Percentiles rank a stretch among this genome's conserved stretches.
Conservation (phyloP, 2,888 invertebrate species). For the Drosophila mayaguana region DNA sequence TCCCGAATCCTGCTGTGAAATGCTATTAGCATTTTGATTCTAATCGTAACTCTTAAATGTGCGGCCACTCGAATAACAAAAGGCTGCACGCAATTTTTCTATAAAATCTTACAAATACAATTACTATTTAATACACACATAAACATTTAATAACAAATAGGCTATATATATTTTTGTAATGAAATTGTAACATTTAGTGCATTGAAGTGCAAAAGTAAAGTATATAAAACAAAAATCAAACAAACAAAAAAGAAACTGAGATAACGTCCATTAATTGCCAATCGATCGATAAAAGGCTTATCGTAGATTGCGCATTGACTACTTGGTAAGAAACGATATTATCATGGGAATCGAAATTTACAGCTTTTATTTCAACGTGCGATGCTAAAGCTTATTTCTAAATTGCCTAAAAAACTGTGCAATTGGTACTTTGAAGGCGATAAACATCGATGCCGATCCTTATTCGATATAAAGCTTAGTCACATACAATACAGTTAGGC, state of each 20-base stretch:
- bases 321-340: neutral
- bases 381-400: conserved; percentile 35
- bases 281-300: conserved; percentile 5
- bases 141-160: conserved; percentile 62
- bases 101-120: conserved; percentile 58
- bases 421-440: conserved; percentile 10
- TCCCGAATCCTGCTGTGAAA: conserved; percentile 18
- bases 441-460: conserved; percentile 4
- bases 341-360: neutral
- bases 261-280: conserved; percentile 8
- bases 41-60: conserved; percentile 29
- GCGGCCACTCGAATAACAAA: conserved; percentile 70
- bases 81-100: conserved; percentile 56
- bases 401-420: conserved; percentile 35
- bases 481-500: conserved; percentile 35
- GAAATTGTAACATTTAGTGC: conserved; percentile 72
- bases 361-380: conserved; percentile 36
- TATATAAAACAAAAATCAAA: conserved; percentile 39
- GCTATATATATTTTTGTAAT: conserved; percentile 77
- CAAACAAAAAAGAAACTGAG: conserved; percentile 9
- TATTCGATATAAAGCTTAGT: conserved; percentile 9
- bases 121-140: conserved; percentile 55
- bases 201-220: conserved; percentile 69
- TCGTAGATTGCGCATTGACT: conserved; percentile 2
- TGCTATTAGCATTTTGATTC: conserved; percentile 37